Percentiles rank a stretch among this genome's conserved stretches.
Evolutionary conservation across 2,888 invertebrate species (phyloP).

Genomic region (Cataglyphis cursor): DNA sequence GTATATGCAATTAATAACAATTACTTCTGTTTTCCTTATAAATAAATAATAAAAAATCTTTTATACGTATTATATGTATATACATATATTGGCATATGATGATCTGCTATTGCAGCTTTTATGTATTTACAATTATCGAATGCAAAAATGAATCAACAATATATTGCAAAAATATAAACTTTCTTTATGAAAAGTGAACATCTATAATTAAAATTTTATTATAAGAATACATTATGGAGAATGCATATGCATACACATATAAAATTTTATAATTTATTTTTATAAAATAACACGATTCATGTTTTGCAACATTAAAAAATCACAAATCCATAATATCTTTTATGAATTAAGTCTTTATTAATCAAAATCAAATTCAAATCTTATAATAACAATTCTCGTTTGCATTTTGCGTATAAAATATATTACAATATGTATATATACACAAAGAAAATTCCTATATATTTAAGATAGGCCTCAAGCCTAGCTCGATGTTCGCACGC

Average conservation of each 20-base stretch:
- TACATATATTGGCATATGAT: slow-evolving; percentile 63
- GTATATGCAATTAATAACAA: background rate
- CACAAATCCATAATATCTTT: background rate
- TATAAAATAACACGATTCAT: background rate
- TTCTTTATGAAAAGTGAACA: slow-evolving; percentile 47
- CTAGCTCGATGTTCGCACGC: slow-evolving; percentile 77
- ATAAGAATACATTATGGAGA: background rate
- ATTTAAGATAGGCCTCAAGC: slow-evolving; percentile 79
- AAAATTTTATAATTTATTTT: background rate
- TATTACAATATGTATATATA: slow-evolving; percentile 85
- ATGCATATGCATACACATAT: background rate
- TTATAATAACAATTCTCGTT: slow-evolving; percentile 80
- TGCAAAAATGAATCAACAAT: slow-evolving; percentile 67
- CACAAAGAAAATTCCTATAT: slow-evolving; percentile 74
- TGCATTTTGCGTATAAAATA: slow-evolving; percentile 82
- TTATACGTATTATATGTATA: background rate
- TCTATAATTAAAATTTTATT: background rate
- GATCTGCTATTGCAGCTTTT: slow-evolving; percentile 68
- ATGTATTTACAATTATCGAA: slow-evolving; percentile 76
- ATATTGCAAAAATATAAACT: slow-evolving; percentile 62
- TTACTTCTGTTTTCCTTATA: slow-evolving; percentile 6
- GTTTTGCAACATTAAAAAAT: background rate
- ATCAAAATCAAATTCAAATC: slow-evolving; percentile 76
- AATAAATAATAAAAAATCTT: slow-evolving; percentile 64
- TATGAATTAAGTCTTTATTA: slow-evolving; percentile 78